A percentile compares a stretch with the other conserved stretches of the same genome.
phyloP scores from a whole-genome alignment of 2,113 vertebrate species.

The Pseudopodoces humilis region DNA sequence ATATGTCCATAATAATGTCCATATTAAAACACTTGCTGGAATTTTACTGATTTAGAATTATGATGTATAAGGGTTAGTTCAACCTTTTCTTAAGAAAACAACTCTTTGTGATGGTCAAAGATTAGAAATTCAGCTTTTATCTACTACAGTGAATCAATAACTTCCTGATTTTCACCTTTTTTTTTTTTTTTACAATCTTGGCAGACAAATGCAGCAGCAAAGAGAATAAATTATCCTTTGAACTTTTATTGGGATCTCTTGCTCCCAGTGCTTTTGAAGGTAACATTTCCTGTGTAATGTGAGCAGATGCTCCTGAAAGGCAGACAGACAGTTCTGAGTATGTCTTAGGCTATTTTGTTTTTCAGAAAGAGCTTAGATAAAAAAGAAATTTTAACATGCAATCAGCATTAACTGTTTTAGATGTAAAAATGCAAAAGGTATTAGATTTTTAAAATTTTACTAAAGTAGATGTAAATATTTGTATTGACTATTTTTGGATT shows the following conservation, averaged over 20 bases:
- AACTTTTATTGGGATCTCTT: neutral
- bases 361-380: neutral
- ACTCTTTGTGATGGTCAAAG: neutral
- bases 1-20: neutral
- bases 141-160: neutral
- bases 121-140: neutral
- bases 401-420: neutral
- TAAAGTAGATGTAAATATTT: slow-evolving; percentile 4
- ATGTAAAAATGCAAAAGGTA: neutral
- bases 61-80: neutral
- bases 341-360: neutral
- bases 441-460: neutral
- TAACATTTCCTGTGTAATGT: neutral
- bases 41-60: neutral
- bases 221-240: neutral
- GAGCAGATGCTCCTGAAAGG: neutral
- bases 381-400: neutral
- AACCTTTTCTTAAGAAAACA: neutral
- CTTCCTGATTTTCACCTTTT: neutral
- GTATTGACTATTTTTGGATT: neutral
- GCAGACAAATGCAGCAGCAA: neutral
- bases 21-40: neutral
- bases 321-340: neutral
- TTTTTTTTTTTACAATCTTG: neutral
- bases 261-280: neutral